Evolutionary conservation across 64 coral and sea anemone species (phyloP), one percentile per base, ranked within the genome.

Genomic region (Actinia tenebrosa): DNA sequence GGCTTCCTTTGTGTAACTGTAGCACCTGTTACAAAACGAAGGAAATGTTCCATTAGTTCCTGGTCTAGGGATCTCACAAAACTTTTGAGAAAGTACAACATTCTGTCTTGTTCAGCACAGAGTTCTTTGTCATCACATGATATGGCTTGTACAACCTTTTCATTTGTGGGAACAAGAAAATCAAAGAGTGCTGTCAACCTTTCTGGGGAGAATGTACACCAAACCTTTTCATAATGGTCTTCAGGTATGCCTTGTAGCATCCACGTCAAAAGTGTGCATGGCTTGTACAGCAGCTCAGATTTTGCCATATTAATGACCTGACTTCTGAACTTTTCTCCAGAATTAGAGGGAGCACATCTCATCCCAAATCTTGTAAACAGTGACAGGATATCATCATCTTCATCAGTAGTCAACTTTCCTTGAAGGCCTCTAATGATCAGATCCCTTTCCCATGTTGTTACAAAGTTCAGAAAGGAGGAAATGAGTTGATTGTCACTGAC

Each of bases 1-100:
- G 60, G 69, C 45, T 61, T 46, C 44, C 54, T 55, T 53, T 83
- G 84, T 20, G 83, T 91, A 71, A 64, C 53, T 80, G 89, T 79
- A 45, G 89, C 71, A 25, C 89, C 89, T 80, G 89, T 91, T 69
- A 91, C 83, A 86, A 91, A 91, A 43, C 71, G 71, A 20, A 91
- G 53, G 55, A 91, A 91, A 23, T 72, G 66, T 44, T 84, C 13
- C 16, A 91, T 44, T 64, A 79, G 64, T 63, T 91, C 71, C 60
- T 82, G 75, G 23, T 78, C 75, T n/a, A 78, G 75, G 44, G 75
- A 78, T 45, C 75, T 78, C 25, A 78, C 37, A 78, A 78, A 78
- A 26, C 3, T 43, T n/a, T 45, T 78, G 25, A 78, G 44, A 78
- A 78, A 78, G 44, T 78, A 45, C 61, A 64, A 20, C 61, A 64